Evolutionary conservation across 2,888 invertebrate species (phyloP).

Genomic region (Melipona bicolor): DNA sequence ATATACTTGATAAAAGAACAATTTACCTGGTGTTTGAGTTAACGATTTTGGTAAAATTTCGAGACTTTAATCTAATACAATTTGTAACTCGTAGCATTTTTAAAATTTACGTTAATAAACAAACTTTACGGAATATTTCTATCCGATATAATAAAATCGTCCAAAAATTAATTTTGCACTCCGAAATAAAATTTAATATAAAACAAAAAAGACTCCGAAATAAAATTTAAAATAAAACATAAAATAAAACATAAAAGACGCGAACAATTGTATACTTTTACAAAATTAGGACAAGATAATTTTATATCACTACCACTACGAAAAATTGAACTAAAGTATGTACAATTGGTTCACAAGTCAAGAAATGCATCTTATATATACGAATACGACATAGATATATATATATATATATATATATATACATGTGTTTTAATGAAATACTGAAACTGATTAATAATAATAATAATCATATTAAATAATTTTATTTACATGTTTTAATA

Average conservation of each 20-base stretch:
- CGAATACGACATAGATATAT: background rate
- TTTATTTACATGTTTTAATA: background rate
- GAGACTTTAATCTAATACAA: constrained; percentile 52
- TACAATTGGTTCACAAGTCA: background rate
- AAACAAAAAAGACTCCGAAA: background rate
- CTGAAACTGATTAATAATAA: background rate
- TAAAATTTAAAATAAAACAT: background rate
- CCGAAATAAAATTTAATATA: background rate
- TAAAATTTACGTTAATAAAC: background rate
- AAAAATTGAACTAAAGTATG: constrained; percentile 19
- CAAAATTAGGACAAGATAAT: constrained; percentile 23
- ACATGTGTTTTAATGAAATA: background rate
- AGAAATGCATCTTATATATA: constrained; percentile 3
- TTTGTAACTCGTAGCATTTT: constrained; percentile 64
- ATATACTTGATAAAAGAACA: background rate
- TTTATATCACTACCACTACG: background rate
- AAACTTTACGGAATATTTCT: background rate
- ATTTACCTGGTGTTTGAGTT: constrained; percentile 68
- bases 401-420: no score
- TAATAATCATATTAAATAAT: background rate
- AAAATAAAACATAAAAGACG: background rate
- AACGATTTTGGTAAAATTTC: constrained; percentile 64
- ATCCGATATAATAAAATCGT: background rate
- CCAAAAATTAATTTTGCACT: background rate
- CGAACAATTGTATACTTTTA: background rate